These are phyloP conservation scores for Lithobates sylvaticus DNA, from an alignment of 2,797 vertebrate species.

Conservation along the genomic window DNA sequence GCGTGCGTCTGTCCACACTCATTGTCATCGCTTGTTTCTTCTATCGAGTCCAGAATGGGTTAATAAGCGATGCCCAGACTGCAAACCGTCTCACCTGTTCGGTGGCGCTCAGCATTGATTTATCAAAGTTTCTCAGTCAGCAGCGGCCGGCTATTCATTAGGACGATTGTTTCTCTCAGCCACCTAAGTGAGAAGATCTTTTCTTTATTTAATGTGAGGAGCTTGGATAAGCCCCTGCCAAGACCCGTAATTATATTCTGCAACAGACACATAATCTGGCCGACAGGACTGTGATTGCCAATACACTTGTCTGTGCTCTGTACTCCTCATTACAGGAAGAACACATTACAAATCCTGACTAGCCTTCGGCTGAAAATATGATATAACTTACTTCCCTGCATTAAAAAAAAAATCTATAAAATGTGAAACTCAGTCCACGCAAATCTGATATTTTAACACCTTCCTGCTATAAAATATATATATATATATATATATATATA, in stretches of 20 bases:
- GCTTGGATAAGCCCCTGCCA: constrained; percentile 38
- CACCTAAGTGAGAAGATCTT: constrained; percentile 36
- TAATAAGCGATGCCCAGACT: constrained; percentile 3
- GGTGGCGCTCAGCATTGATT: constrained; percentile 44
- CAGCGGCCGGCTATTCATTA: constrained; percentile 49
- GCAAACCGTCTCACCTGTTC: constrained; percentile 14
- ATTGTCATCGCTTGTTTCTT: too few relatives aligned
- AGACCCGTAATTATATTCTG: constrained; percentile 35
- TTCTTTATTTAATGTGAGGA: constrained; percentile 47
- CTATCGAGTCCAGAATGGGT: background rate
- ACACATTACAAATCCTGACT: background rate
- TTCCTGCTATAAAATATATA: too few relatives aligned
- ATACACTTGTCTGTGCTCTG: background rate
- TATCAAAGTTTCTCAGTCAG: constrained; percentile 39
- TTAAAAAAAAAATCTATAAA: too few relatives aligned
- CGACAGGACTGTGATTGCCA: constrained; percentile 20
- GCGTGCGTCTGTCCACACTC: too few relatives aligned
- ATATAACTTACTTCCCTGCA: too few relatives aligned
- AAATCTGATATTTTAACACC: too few relatives aligned
- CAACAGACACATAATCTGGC: constrained; percentile 39
- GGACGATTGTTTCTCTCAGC: constrained; percentile 39
- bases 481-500: too few relatives aligned
- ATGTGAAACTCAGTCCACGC: too few relatives aligned
- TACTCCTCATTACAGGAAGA: background rate
- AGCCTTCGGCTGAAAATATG: background rate